Evolutionary conservation across 2,797 vertebrate genomes (phyloP), one percentile per base, ranked within the genome.

Genomic region (Phoeniculus purpureus): DNA sequence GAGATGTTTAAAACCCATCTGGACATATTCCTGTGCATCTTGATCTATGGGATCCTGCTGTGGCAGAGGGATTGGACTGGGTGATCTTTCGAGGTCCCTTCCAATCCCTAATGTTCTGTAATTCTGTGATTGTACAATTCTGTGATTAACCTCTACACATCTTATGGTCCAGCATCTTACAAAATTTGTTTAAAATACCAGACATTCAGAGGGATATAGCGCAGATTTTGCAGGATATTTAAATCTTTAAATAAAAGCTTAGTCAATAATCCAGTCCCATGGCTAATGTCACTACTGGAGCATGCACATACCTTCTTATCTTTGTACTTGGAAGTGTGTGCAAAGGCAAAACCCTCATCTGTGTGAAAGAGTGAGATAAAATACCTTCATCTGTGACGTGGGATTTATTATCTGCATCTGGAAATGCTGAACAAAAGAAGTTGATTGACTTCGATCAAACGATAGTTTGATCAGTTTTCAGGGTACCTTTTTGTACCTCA

Each of bases 141-240:
- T 37, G 37, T 37, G 37, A 37, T 37, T 37, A 37, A 88, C 61
- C 47, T 86, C 55, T 82, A n/a, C 19, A 59, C 40, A 78, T 70
- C 66, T 85, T 60, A 89, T 85, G 29, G 65, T 62, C 40, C 29
- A 25, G 32, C 27, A 78, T 75, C 72, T 48, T 65, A 60, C n/a
- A 90, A 85, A 66, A 32, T 77, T 76, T 84, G 60, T 92, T 71
- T 81, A 61, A 84, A 89, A 94, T 74, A 68, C 78, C 77, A 93
- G 34, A 80, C 27, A 29, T 87, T 86, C 70, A 82, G 82, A 90
- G 65, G n/a, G 32, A 43, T 90, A 20, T 66, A 79, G 25, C 54
- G 73, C 48, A 81, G 78, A 91, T 87, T 85, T 86, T 60, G 65
- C 8, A 25, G 76, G 48, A 80, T 78, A 77, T 82, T 68, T 80